phyloP scores from a whole-genome alignment of 1,140 invertebrate species.

The Pseudomyrmex concolor region DNA sequence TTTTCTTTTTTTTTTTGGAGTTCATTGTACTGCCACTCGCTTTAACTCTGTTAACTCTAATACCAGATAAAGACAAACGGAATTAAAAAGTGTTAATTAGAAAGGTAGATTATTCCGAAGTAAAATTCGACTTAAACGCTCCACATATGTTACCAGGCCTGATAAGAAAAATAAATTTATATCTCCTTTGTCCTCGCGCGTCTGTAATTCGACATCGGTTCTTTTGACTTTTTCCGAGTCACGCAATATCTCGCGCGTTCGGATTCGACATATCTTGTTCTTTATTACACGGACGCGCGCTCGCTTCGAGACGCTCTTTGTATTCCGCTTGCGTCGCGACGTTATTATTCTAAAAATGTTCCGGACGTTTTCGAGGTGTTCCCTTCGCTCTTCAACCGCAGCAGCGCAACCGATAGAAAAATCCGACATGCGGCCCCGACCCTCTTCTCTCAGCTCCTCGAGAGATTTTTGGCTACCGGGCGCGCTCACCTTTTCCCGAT shows the following conservation, averaged over 20 bases:
- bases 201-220: neutral
- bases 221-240: neutral
- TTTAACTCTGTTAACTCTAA: neutral
- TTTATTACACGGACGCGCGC: slow-evolving; percentile 27
- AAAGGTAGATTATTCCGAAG: neutral
- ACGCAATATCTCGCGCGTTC: slow-evolving; percentile 4
- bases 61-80: slow-evolving; percentile 41
- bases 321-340: slow-evolving; percentile 25
- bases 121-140: slow-evolving; percentile 2
- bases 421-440: slow-evolving; percentile 3
- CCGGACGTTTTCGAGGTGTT: slow-evolving; percentile 16
- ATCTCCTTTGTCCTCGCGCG: neutral
- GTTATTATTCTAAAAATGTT: slow-evolving; percentile 57
- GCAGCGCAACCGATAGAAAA: slow-evolving; percentile 38
- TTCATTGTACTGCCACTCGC: slow-evolving; percentile 17
- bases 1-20: slow-evolving; percentile 9
- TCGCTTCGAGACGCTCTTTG: slow-evolving; percentile 24
- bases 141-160: neutral
- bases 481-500: slow-evolving; percentile 25
- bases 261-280: neutral
- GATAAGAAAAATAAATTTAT: neutral
- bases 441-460: neutral
- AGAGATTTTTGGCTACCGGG: slow-evolving; percentile 36
- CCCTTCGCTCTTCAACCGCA: slow-evolving; percentile 2
- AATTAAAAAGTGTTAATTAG: slow-evolving; percentile 45